Percentiles rank a stretch among this genome's conserved stretches.
Conservation (phyloP, 2,797 vertebrate genomes). For the Anguilla anguilla region DNA sequence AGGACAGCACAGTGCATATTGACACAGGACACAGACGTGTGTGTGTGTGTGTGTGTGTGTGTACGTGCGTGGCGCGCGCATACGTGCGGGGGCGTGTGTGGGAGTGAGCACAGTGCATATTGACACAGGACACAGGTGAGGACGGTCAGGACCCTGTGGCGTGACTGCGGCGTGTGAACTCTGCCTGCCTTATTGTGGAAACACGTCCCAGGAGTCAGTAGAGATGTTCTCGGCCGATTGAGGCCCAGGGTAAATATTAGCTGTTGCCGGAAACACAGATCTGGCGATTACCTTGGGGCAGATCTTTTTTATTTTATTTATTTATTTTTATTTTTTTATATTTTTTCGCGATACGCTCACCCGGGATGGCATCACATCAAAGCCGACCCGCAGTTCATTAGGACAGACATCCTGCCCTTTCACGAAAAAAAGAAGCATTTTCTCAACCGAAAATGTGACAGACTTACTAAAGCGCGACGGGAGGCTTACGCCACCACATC, state of each 20-base stretch:
- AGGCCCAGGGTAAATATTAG: slow-evolving; percentile 67
- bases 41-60: too few relatives aligned
- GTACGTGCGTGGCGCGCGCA: not conserved
- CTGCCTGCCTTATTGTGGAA: slow-evolving; percentile 70
- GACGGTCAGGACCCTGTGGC: slow-evolving; percentile 56
- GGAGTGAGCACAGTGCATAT: slow-evolving; percentile 40
- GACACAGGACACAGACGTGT: too few relatives aligned
- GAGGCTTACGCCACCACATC: slow-evolving; percentile 24
- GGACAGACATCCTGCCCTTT: slow-evolving; percentile 48
- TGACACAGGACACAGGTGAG: slow-evolving; percentile 67
- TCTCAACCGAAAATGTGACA: slow-evolving; percentile 37
- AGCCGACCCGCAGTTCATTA: slow-evolving; percentile 51
- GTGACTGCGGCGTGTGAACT: slow-evolving; percentile 65
- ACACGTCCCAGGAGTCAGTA: slow-evolving; percentile 67
- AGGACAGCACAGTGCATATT: slow-evolving; percentile 46
- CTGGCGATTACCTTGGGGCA: slow-evolving; percentile 40
- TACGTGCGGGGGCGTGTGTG: not conserved
- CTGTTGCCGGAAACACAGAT: slow-evolving; percentile 57
- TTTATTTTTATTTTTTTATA: not conserved
- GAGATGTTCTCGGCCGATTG: slow-evolving; percentile 66
- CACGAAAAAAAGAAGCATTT: slow-evolving; percentile 35
- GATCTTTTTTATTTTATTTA: not conserved
- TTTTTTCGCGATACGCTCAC: slow-evolving; percentile 7
- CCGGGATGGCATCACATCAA: slow-evolving; percentile 24
- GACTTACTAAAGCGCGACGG: not conserved